Evolutionary conservation across 1,140 invertebrate genomes (phyloP).

Genomic region (Ctenoplectra terminalis): DNA sequence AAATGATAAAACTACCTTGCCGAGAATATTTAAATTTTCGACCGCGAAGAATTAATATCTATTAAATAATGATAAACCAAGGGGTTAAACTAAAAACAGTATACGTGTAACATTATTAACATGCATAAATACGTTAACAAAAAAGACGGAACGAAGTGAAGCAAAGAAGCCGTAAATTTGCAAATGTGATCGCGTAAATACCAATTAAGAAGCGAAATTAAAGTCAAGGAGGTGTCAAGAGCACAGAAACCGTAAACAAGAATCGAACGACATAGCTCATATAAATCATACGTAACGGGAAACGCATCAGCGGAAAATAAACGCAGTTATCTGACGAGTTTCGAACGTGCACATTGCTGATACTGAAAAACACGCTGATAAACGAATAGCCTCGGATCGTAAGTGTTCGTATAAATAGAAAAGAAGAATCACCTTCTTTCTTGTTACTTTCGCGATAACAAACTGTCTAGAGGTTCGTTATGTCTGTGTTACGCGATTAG

Average conservation of each 20-base stretch:
- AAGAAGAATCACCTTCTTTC: not conserved
- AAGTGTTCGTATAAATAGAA: not conserved
- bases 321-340: not conserved
- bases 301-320: not conserved
- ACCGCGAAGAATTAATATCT: no score
- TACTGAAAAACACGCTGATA: not conserved
- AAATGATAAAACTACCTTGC: no score
- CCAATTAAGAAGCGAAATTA: not conserved
- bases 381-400: not conserved
- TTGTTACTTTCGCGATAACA: no score
- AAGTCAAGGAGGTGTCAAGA: not conserved
- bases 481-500: no score
- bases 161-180: not conserved
- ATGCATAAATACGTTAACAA: not conserved
- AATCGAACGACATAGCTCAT: not conserved
- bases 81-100: not conserved
- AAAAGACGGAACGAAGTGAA: no score
- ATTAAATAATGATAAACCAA: not conserved
- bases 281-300: not conserved
- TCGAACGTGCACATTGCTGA: not conserved
- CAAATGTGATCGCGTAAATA: not conserved
- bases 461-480: no score
- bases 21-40: no score
- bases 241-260: slow-evolving; percentile 4
- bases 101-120: not conserved